Evolutionary conservation across 2,113 vertebrate genomes (phyloP), one percentile per base, ranked within the genome.

Genomic region (Zonotrichia leucophrys): DNA sequence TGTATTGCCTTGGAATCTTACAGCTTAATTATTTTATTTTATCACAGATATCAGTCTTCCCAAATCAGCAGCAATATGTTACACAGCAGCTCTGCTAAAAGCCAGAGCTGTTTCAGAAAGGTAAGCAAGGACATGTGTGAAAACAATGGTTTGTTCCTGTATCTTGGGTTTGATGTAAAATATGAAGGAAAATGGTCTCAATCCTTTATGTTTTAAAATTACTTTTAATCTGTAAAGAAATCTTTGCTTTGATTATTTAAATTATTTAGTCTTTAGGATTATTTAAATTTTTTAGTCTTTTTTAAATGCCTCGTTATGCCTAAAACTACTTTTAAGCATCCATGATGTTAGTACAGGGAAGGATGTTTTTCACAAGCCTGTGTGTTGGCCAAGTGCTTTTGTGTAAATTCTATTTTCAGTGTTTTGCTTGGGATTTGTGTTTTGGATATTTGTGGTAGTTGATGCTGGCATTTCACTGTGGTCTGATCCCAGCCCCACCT

Each of bases 41-140:
- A 37, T 95, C 19, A 11, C 63, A 99, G 99, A 99, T 97, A 99
- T 99, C 98, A 99, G 99, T 94, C 99, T 99, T 97, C 99, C 99
- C 96, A 99, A 99, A 97, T 99, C 99, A 50, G 99, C 99, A 89
- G 99, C 99, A 62, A 99, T 99, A 98, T 99, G 99, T 97, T 99
- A 99, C 96, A 99, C 99, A 93, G 99, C 99, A 97, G 99, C 99
- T n/a, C 97, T 99, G 87, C 91, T 99, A 91, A 99, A 99, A 98
- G 99, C 99, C 92, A 99, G 99, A 94, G 99, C 99, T 70, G 99
- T 99, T 89, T 99, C 99, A 97, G 99, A 99, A 97, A 99, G 99
- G 99, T 99, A 98, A 93, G 99, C 97, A 44, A 30, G 59, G 58
- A 23, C 13, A 12, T 24, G 11, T 47, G 10, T 75, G 47, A 63